Evolutionary conservation across 2,797 vertebrate species (phyloP), one percentile per base, ranked within the genome.

Genomic region (Enteromius radiatus): DNA sequence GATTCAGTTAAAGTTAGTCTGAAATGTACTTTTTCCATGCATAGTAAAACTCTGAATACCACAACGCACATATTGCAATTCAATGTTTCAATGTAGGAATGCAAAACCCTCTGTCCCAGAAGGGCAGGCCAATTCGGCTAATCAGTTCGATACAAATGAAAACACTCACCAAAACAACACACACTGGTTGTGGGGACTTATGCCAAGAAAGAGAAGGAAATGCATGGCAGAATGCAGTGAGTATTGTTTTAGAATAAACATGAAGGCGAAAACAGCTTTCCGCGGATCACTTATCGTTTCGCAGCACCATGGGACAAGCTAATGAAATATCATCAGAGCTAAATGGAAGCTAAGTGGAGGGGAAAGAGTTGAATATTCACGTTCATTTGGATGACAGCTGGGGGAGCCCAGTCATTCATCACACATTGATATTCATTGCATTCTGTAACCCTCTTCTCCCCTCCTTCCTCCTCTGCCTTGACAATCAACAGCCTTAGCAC

Each of bases 341-440:
- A 93, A 93, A 93, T 92, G 88, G 91, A 93, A 94, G 93, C 92
- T 93, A 95, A 94, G 92, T 93, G 93, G 91, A 92, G 92, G 90
- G 90, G 91, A 92, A 92, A 92, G 91, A 91, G 89, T 88, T 94
- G 93, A 93, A 94, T 94, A 95, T 95, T 95, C 93, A 94, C 91
- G 90, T 92, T 93, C 91, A 94, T 94, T 94, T 94, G 90, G 90
- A 89, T 92, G 91, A 93, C 93, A 95, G 94, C 92, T 94, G 90
- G 92, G 92, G 92, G 91, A 92, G 87, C 82, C 88, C 88, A 91
- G 91, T 92, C 93, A 93, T 90, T 94, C 92, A 92, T 86, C 87
- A 87, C 88, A 91, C 93, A 94, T 94, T 93, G 92, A 93, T 95
- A 95, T 95, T 93, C 93, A 93, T 92, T 90, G 90, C 91, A 90